Evolutionary conservation across 2,888 invertebrate genomes (phyloP).

Genomic region (Cinara cedri): DNA sequence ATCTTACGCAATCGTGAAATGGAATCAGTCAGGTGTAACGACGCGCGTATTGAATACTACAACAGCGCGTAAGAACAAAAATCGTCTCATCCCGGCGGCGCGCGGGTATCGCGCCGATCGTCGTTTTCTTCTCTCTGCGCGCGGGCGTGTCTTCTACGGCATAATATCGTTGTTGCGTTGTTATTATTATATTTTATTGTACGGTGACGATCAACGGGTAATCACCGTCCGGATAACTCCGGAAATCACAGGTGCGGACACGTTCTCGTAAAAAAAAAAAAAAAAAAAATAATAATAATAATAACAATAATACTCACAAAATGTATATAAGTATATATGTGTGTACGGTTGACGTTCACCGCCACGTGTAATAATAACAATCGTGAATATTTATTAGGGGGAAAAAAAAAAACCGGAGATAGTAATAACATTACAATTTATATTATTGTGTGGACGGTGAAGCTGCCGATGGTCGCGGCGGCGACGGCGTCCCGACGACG

Average conservation of each 20-base stretch:
- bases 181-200: no score
- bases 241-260: slow-evolving; percentile 54
- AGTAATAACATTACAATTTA: slow-evolving; percentile 2
- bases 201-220: slow-evolving; percentile 33
- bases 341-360: no score
- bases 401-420: slow-evolving; percentile 16
- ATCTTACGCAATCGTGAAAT: no score
- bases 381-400: slow-evolving; percentile 53
- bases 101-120: background rate
- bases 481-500: no score
- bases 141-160: slow-evolving; percentile 45
- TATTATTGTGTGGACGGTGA: no score
- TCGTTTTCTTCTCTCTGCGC: background rate
- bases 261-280: slow-evolving; percentile 44
- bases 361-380: slow-evolving; percentile 28
- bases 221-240: slow-evolving; percentile 48
- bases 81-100: slow-evolving; percentile 6
- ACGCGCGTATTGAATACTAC: no score
- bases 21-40: no score
- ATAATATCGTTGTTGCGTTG: no score
- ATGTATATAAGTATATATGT: no score
- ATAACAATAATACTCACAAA: background rate
- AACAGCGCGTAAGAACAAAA: background rate
- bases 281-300: slow-evolving; percentile 9
- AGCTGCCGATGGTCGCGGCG: no score